phyloP scores from a whole-genome alignment of 2,888 invertebrate genomes.

The Spisula solida region DNA sequence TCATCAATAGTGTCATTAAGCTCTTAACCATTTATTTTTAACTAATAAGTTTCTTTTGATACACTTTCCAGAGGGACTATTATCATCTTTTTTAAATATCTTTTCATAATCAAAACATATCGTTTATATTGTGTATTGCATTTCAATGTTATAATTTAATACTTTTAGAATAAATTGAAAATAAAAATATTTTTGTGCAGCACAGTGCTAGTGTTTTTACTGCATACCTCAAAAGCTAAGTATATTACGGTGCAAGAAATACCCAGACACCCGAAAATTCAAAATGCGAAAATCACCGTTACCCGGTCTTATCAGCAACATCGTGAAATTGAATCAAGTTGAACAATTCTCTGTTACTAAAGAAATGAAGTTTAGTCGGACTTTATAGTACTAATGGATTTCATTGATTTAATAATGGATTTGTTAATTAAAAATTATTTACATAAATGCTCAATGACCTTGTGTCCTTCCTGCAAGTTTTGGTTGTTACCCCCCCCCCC shows the following conservation, averaged over 20 bases:
- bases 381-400: neutral
- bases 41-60: too few species aligned
- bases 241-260: neutral
- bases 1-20: too few species aligned
- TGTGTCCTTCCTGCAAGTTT: neutral
- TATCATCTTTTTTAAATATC: too few species aligned
- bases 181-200: neutral
- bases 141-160: too few species aligned
- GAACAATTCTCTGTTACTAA: neutral
- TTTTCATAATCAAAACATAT: too few species aligned
- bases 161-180: neutral
- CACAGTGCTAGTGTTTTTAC: neutral
- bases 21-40: too few species aligned
- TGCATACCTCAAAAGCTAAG: neutral
- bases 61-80: too few species aligned
- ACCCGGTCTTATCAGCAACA: constrained; percentile 12
- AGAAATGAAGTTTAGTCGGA: neutral
- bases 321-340: constrained; percentile 24
- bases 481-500: too few species aligned
- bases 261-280: neutral
- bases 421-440: neutral
- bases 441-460: neutral
- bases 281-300: neutral
- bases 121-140: too few species aligned
- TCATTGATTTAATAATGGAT: neutral